A percentile compares a stretch with the other conserved stretches of the same genome.
Conservation (phyloP, 2,113 vertebrate species). For the Myotis brandtii region DNA sequence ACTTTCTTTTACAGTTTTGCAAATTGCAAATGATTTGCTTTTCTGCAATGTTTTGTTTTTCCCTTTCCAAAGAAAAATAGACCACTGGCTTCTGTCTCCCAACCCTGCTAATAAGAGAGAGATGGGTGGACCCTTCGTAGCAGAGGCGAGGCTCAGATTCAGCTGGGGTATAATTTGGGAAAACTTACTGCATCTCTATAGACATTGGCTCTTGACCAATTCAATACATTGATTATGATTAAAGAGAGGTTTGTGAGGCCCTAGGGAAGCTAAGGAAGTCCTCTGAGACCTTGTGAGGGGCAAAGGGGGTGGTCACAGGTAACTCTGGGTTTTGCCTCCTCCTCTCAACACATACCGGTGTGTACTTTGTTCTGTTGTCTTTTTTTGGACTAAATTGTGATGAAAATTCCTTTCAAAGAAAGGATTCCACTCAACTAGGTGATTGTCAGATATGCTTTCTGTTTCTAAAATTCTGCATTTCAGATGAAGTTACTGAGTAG, state of each 20-base stretch:
- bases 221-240: neutral
- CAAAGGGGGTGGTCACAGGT: too few relatives aligned
- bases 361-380: neutral
- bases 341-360: neutral
- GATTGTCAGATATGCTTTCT: neutral
- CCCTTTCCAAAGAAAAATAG: neutral
- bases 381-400: neutral
- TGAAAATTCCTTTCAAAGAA: neutral
- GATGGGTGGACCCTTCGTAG: accelerated
- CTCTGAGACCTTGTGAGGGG: neutral
- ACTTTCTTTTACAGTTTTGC: neutral
- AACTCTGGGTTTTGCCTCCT: neutral
- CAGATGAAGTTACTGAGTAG: neutral
- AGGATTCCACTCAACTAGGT: neutral
- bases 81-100: neutral
- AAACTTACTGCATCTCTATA: neutral
- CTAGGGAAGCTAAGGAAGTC: neutral
- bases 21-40: neutral
- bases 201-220: neutral
- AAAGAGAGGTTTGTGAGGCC: neutral
- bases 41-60: neutral
- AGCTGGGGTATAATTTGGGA: neutral
- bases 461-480: neutral
- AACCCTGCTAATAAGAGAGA: neutral
- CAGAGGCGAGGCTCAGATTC: neutral